These are phyloP conservation scores for Gymnodraco acuticeps DNA, from an alignment of 2,797 vertebrate genomes.

Conservation along the genomic window DNA sequence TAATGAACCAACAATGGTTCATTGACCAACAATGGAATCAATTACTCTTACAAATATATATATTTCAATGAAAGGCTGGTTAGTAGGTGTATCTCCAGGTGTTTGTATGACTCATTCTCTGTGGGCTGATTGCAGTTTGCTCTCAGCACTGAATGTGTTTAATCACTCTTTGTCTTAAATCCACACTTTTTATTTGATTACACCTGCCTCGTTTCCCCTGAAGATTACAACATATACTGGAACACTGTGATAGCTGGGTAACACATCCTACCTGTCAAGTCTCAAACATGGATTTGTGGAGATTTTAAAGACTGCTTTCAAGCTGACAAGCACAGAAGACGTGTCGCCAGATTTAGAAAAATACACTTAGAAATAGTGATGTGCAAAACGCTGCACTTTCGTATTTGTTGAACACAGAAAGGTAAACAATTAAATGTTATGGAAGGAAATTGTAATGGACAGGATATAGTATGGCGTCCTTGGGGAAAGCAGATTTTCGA, in stretches of 20 bases:
- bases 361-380: background rate
- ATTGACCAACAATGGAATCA: background rate
- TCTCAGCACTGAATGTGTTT: conserved; percentile 8
- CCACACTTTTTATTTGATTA: background rate
- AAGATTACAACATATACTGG: background rate
- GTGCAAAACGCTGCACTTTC: background rate
- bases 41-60: background rate
- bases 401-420: background rate
- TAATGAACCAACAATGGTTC: background rate
- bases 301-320: background rate
- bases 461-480: background rate
- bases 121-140: conserved; percentile 21
- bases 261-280: background rate
- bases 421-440: background rate
- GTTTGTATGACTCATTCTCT: conserved; percentile 22
- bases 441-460: background rate
- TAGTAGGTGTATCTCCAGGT: conserved; percentile 15
- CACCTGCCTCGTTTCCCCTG: background rate
- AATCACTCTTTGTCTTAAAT: conserved; percentile 5
- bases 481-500: background rate
- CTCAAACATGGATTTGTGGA: background rate
- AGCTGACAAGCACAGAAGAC: conserved; percentile 6
- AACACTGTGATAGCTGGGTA: background rate
- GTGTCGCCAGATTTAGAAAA: background rate
- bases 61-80: conserved; percentile 13